A percentile compares a stretch with the other conserved stretches of the same genome.
Conservation (phyloP, 2,113 vertebrate genomes). For the Lonchura striata region DNA sequence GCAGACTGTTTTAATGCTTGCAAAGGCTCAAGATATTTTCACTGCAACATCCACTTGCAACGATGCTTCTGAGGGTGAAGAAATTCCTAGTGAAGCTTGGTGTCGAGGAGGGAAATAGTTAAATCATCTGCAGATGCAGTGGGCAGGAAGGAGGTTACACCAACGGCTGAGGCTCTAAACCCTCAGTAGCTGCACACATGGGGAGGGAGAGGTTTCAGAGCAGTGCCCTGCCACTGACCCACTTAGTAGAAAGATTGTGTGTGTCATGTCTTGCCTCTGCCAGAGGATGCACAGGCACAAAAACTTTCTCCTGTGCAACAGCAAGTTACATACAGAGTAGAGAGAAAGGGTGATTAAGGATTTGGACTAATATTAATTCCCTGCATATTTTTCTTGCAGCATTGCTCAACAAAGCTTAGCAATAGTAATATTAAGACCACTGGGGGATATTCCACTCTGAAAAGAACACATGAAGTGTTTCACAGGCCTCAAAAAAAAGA, state of each 20-base stretch:
- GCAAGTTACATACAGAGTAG: rapidly evolving
- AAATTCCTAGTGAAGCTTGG: background rate
- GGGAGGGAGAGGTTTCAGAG: background rate
- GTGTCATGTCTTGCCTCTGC: background rate
- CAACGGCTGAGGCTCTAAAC: background rate
- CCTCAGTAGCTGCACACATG: background rate
- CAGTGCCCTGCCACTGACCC: background rate
- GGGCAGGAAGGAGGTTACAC: constrained; percentile 4
- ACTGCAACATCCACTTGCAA: background rate
- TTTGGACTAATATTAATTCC: background rate
- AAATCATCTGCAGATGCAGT: background rate
- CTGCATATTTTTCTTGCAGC: background rate
- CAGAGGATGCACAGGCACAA: background rate
- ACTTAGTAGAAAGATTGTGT: background rate
- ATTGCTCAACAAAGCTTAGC: background rate
- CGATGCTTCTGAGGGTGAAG: background rate
- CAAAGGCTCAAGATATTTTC: background rate
- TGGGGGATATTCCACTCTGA: background rate
- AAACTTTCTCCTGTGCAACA: too few species aligned
- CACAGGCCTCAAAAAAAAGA: background rate
- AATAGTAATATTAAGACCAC: background rate
- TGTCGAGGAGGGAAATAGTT: background rate
- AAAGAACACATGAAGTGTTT: background rate
- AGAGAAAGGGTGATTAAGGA: background rate
- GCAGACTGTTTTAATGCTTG: background rate